Base-by-base conservation (phyloP, 2,797 vertebrate genomes). In the Clarias pachynema region DNA sequence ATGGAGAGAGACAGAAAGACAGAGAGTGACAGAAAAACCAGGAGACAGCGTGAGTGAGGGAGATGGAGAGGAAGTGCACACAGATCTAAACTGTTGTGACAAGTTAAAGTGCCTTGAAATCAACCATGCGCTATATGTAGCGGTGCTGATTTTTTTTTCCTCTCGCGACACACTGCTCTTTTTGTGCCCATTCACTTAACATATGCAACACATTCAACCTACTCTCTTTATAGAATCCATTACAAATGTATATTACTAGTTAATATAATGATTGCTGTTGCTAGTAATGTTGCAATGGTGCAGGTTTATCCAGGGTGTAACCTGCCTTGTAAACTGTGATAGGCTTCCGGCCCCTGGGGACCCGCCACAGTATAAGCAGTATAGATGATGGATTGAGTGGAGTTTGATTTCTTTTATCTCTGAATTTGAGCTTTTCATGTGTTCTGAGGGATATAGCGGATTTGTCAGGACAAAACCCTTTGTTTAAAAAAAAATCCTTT, bases 1-100 rank as follows among this genome's bases (percentile, higher is more conserved):
- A 89, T 93, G 97, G 70, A 87, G 89, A 77, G 87, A 78, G 87
- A 73, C 53, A 65, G 81, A 88, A 62, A 81, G 89, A 88, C 81
- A 57, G 84, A 53, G 49, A 70, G 81, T 70, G 57, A 62, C 74
- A 31, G 72, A 82, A 60, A 68, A 70, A 82, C 56, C 81, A 37
- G 59, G 62, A 65, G 74, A 29, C 40, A 68, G 75, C 49, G 59
- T 69, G 84, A 81, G 65, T 78, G 24, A 59, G 83, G 68, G 69
- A 79, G 26, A 74, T 34, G 49, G 69, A 83, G 73, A 81, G 59
- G 84, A 70, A 77, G 68, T 80, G 84, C 70, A 24, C 18, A 73
- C 75, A 73, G 73, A 89, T 85, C 59, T 86, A 84, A 89, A 84
- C 70, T 86, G 83, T 88, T 89, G 82, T 89, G 87, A 89, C 88